phyloP scores from a whole-genome alignment of 2,888 invertebrate species.

The Candidula unifasciata region DNA sequence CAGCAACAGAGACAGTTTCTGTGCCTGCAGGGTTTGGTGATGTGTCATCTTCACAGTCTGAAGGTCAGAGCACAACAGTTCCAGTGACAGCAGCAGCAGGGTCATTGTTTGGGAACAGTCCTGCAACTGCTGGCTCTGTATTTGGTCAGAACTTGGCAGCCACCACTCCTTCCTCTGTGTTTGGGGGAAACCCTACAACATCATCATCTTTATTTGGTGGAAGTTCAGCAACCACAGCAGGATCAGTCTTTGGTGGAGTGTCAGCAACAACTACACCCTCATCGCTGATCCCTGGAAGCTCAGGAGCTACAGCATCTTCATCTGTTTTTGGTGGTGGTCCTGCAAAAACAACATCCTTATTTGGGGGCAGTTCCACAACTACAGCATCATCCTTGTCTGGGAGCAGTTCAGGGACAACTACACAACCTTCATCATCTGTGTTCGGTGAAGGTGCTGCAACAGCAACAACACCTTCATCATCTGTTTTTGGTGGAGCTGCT shows the following conservation, averaged over 20 bases:
- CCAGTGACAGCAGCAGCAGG: conserved; percentile 2
- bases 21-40: not conserved
- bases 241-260: conserved; percentile 28
- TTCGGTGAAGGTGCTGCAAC: conserved; percentile 51
- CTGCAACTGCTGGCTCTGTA: not conserved
- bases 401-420: conserved; percentile 43
- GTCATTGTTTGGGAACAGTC: conserved; percentile 29
- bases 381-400: conserved; percentile 42
- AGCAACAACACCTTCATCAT: conserved; percentile 46
- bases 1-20: not conserved
- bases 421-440: conserved; percentile 35
- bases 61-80: conserved; percentile 30
- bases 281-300: not conserved
- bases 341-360: conserved; percentile 38
- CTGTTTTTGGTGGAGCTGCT: conserved; percentile 50
- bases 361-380: conserved; percentile 43
- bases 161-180: conserved; percentile 11
- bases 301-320: conserved; percentile 37
- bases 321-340: conserved; percentile 50
- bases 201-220: conserved; percentile 46
- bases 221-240: not conserved
- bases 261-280: not conserved
- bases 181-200: conserved; percentile 25
- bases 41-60: conserved; percentile 40
- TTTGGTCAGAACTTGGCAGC: conserved; percentile 32